Evolutionary conservation across 2,888 invertebrate species (phyloP).

Genomic region (Operophtera brumata): DNA sequence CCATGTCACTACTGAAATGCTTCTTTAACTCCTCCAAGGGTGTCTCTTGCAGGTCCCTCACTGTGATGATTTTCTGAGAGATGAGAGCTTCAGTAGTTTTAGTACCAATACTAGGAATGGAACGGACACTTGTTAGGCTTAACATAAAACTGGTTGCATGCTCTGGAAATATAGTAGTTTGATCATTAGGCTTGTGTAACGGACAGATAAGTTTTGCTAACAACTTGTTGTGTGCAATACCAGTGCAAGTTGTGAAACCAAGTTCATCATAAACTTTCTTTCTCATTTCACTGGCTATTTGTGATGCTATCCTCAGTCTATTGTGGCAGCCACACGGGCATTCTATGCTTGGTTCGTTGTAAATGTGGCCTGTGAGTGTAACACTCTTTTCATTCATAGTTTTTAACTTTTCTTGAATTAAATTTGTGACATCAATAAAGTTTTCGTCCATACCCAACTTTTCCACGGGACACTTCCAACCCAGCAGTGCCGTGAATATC

Average conservation of each 20-base stretch:
- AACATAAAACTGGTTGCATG: constrained; percentile 84
- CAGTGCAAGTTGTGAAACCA: constrained; percentile 89
- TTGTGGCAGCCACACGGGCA: constrained; percentile 89
- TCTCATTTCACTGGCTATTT: constrained; percentile 89
- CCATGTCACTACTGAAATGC: constrained; percentile 84
- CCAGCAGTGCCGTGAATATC: constrained; percentile 85
- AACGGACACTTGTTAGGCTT: constrained; percentile 81
- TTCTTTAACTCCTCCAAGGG: constrained; percentile 81
- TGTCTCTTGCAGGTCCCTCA: constrained; percentile 84
- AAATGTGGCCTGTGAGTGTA: constrained; percentile 80
- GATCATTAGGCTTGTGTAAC: constrained; percentile 89
- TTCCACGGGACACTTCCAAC: constrained; percentile 87
- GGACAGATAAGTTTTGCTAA: constrained; percentile 89
- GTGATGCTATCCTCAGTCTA: constrained; percentile 85
- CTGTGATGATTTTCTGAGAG: constrained; percentile 83
- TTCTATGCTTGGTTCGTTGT: constrained; percentile 75
- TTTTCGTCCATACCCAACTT: constrained; percentile 93
- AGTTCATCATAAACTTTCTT: constrained; percentile 84
- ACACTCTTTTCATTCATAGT: constrained; percentile 50
- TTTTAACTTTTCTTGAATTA: constrained; percentile 80
- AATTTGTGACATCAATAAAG: constrained; percentile 88
- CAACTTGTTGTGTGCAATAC: constrained; percentile 91
- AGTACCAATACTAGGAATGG: constrained; percentile 88
- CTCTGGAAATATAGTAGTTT: constrained; percentile 88
- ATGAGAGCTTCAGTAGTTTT: constrained; percentile 84